Percentiles rank a stretch among this genome's conserved stretches.
Evolutionary conservation across 2,797 vertebrate species (phyloP).

Genomic region (Premnoplex brunnescens): DNA sequence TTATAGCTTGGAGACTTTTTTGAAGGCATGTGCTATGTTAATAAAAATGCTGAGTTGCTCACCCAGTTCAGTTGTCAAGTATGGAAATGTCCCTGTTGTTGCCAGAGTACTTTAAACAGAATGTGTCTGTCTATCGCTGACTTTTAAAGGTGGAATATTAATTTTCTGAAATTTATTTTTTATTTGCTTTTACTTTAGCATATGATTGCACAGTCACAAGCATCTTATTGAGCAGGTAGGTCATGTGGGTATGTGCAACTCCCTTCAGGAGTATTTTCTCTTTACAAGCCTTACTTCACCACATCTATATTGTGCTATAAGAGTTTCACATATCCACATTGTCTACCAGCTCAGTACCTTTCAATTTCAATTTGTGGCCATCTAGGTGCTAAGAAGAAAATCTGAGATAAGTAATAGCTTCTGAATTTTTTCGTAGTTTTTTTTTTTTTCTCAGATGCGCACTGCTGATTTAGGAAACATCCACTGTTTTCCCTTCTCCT

Average conservation of each 20-base stretch:
- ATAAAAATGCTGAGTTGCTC: not conserved
- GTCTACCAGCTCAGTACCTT: not conserved
- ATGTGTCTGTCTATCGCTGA: not conserved
- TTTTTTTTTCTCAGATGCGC: not conserved
- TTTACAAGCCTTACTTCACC: not conserved
- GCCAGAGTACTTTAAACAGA: not conserved
- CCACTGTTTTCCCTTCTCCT: not conserved
- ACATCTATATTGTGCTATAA: not conserved
- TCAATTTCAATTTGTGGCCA: not conserved
- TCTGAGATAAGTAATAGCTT: not conserved
- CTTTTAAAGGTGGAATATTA: not conserved
- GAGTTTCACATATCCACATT: not conserved
- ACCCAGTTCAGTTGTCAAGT: not conserved
- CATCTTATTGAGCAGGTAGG: not conserved
- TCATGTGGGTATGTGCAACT: not conserved
- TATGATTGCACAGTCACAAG: not conserved
- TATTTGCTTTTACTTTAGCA: not conserved
- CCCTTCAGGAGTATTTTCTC: not conserved
- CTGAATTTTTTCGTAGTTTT: not conserved
- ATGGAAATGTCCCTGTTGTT: not conserved
- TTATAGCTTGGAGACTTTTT: not conserved
- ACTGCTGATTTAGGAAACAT: not conserved
- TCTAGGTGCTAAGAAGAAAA: not conserved
- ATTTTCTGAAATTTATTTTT: not conserved
- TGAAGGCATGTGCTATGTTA: not conserved